Evolutionary conservation across 92 coral and sea anemone species (phyloP).

Genomic region (Epizoanthus ramosus): DNA sequence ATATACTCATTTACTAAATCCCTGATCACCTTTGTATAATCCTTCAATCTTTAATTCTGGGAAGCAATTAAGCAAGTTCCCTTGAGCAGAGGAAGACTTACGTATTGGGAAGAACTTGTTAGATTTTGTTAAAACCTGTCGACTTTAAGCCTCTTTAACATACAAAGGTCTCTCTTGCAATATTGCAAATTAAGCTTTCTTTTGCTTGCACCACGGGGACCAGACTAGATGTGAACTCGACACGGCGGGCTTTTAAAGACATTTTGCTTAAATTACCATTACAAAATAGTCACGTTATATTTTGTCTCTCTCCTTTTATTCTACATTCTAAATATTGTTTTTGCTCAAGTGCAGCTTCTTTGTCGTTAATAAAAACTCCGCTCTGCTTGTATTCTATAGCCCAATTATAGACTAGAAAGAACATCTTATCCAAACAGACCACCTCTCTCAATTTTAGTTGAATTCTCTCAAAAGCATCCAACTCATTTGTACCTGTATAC

Average conservation of each 20-base stretch:
- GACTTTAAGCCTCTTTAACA: not conserved
- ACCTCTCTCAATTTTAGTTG: not conserved
- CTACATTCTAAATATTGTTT: not conserved
- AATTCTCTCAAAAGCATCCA: not conserved
- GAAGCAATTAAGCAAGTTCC: not conserved
- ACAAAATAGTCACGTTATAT: constrained; percentile 17
- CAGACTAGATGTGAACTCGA: constrained; percentile 24
- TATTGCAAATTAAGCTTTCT: not conserved
- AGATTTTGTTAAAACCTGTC: not conserved
- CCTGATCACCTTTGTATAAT: constrained; percentile 22
- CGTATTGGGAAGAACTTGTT: not conserved
- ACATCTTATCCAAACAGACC: constrained; percentile 35
- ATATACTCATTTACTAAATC: constrained; percentile 32
- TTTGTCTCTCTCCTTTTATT: not conserved
- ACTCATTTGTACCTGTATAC: not conserved
- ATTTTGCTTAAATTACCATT: constrained; percentile 26
- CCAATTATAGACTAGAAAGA: not conserved
- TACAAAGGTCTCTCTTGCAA: not conserved
- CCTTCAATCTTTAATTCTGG: constrained; percentile 23
- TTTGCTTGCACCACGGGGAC: not conserved
- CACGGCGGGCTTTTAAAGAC: constrained; percentile 11
- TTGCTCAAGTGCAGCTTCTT: not conserved
- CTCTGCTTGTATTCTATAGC: constrained; percentile 8
- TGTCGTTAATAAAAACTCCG: not conserved
- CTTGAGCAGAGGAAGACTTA: no score